Conservation (phyloP, 2,888 invertebrate genomes). For the Gasteruption jaculator region DNA sequence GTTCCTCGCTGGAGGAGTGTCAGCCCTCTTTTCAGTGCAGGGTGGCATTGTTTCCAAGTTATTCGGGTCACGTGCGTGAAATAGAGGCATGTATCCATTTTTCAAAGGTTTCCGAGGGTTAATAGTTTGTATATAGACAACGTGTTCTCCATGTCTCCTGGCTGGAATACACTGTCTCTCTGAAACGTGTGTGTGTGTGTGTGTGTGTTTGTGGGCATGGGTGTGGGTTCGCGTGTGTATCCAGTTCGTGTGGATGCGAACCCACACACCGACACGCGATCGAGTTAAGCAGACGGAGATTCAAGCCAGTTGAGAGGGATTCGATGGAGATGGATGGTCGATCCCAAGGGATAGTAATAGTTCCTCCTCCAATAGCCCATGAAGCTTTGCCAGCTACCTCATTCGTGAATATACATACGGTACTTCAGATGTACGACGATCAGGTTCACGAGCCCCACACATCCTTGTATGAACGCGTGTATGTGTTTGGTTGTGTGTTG, state of each 20-base stretch:
- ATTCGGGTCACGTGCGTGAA: constrained; percentile 25
- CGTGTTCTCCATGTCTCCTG: not conserved
- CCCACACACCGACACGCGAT: constrained; percentile 27
- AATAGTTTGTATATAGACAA: constrained; percentile 37
- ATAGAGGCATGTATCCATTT: constrained; percentile 22
- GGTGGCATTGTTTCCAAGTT: no score
- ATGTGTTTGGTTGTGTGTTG: no score
- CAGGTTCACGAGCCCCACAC: no score
- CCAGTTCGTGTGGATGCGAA: no score
- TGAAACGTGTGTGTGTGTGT: constrained; percentile 20
- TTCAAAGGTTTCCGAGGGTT: constrained; percentile 30
- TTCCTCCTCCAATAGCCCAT: constrained; percentile 26
- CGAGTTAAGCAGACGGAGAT: constrained; percentile 38
- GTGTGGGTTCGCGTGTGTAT: no score
- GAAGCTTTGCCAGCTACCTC: constrained; percentile 13
- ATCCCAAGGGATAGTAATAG: constrained; percentile 45
- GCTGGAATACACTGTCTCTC: not conserved
- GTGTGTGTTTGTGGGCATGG: constrained; percentile 6
- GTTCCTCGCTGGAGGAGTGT: no score
- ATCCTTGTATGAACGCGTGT: no score
- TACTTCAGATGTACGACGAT: no score
- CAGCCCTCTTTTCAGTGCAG: no score
- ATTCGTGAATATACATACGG: constrained; percentile 10
- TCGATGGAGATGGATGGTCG: constrained; percentile 49
- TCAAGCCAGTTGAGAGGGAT: constrained; percentile 46